phyloP scores from a whole-genome alignment of 2,797 vertebrate genomes.

The Malurus splendens region DNA sequence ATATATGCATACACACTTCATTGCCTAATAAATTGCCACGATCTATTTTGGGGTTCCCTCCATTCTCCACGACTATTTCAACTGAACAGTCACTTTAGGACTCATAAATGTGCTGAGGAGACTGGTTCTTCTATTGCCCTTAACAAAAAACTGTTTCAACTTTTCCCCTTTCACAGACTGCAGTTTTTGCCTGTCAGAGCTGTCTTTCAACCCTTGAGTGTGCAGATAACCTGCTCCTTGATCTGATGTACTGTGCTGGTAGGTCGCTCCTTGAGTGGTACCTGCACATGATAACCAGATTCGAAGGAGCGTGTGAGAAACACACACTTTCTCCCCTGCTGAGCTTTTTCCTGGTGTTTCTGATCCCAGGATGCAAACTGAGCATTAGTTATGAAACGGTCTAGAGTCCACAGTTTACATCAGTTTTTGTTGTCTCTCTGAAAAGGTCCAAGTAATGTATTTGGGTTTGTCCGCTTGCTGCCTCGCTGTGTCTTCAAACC shows the following conservation, averaged over 20 bases:
- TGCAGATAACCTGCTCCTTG: neutral
- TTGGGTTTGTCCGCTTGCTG: neutral
- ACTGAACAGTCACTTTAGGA: slow-evolving; percentile 6
- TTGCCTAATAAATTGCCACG: slow-evolving; percentile 8
- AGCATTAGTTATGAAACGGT: neutral
- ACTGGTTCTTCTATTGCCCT: slow-evolving; percentile 19
- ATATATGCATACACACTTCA: neutral
- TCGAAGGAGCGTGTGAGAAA: neutral
- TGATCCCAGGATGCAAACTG: neutral
- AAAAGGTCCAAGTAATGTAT: neutral
- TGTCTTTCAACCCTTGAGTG: neutral
- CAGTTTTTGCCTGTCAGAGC: neutral
- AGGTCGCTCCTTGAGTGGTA: slow-evolving; percentile 18
- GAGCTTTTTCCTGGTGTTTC: neutral
- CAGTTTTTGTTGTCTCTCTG: neutral
- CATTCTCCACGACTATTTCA: slow-evolving; percentile 21
- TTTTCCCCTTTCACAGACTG: neutral
- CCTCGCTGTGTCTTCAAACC: neutral
- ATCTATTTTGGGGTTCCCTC: neutral
- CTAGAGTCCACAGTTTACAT: neutral
- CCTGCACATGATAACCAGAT: neutral
- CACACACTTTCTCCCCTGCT: neutral
- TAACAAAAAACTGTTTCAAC: slow-evolving; percentile 33
- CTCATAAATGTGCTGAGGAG: slow-evolving; percentile 15
- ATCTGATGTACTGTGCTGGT: neutral